phyloP scores from a whole-genome alignment of 2,797 vertebrate genomes.

The Betta splendens region DNA sequence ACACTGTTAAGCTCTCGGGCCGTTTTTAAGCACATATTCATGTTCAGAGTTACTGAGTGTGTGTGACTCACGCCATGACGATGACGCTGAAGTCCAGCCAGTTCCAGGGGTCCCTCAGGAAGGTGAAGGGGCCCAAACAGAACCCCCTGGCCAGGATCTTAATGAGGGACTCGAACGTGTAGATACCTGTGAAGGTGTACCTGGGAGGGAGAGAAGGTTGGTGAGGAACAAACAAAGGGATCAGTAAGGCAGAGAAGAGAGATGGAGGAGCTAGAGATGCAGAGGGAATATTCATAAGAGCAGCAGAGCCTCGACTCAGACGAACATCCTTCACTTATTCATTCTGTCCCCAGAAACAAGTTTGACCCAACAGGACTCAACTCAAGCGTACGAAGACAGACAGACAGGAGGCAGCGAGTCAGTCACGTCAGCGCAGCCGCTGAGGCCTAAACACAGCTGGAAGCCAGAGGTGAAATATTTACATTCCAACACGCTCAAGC shows the following conservation, averaged over 20 bases:
- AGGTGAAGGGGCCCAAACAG: constrained; percentile 94
- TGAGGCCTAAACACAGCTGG: neutral
- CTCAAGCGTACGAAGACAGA: constrained; percentile 1
- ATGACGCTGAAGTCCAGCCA: constrained; percentile 99
- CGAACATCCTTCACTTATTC: constrained; percentile 43
- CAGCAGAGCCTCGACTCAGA: constrained; percentile 3
- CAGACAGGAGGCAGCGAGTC: neutral
- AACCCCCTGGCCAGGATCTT: constrained; percentile 97
- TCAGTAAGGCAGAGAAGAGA: neutral
- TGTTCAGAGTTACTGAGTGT: neutral
- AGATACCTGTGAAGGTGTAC: constrained; percentile 93
- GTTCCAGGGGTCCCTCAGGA: constrained; percentile 98
- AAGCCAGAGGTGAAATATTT: neutral
- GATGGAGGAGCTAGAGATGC: too few relatives aligned
- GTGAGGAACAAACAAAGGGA: neutral
- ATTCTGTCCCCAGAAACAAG: constrained; percentile 44
- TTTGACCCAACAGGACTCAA: constrained; percentile 13
- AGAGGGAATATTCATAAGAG: constrained; percentile 33
- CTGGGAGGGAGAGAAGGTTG: constrained; percentile 47
- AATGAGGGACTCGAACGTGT: constrained; percentile 96
- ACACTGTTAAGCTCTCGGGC: too few relatives aligned
- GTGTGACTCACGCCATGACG: constrained; percentile 94
- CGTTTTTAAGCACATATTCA: too few relatives aligned
- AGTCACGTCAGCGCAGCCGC: constrained; percentile 15
- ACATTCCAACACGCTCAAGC: neutral